Evolutionary conservation across 2,797 vertebrate species (phyloP).

Genomic region (Syngnathus acus): DNA sequence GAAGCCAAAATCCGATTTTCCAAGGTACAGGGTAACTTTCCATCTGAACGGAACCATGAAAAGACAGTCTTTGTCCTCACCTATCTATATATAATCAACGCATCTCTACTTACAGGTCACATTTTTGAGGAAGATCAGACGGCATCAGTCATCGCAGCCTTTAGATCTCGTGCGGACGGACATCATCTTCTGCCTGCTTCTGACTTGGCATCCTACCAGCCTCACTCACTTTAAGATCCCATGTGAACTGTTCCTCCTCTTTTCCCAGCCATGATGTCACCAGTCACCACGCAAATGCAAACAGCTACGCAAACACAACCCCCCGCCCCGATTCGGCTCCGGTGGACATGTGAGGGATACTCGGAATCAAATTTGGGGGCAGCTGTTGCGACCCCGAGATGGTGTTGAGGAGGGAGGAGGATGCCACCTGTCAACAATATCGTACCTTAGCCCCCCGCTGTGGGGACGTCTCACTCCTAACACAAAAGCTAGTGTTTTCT

Average conservation of each 20-base stretch:
- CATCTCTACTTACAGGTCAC: slow-evolving; percentile 6
- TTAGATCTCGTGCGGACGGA: not conserved
- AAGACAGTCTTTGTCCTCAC: not conserved
- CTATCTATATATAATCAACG: not conserved
- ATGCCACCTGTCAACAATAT: slow-evolving; percentile 66
- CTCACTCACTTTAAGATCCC: not conserved
- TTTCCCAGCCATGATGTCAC: not conserved
- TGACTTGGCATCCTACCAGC: not conserved
- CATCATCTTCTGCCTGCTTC: not conserved
- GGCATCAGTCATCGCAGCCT: not conserved
- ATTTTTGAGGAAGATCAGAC: slow-evolving; percentile 1
- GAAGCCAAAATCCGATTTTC: not conserved
- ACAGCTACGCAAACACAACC: slow-evolving; percentile 3
- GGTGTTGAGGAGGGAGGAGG: slow-evolving; percentile 12
- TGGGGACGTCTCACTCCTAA: slow-evolving; percentile 59
- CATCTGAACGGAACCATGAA: not conserved
- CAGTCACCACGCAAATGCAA: slow-evolving; percentile 5
- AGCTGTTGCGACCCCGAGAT: slow-evolving; percentile 45
- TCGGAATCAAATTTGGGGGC: slow-evolving; percentile 14
- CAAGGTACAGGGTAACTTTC: not conserved
- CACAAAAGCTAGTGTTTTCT: slow-evolving; percentile 69
- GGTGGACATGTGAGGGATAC: not conserved
- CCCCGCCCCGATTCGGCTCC: not conserved
- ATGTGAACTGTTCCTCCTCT: slow-evolving; percentile 3
- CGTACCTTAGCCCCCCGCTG: slow-evolving; percentile 52